A percentile compares a stretch with the other conserved stretches of the same genome.
These are phyloP conservation scores for Chloropsis hardwickii DNA, from an alignment of 2,113 vertebrate genomes.

Conservation along the genomic window DNA sequence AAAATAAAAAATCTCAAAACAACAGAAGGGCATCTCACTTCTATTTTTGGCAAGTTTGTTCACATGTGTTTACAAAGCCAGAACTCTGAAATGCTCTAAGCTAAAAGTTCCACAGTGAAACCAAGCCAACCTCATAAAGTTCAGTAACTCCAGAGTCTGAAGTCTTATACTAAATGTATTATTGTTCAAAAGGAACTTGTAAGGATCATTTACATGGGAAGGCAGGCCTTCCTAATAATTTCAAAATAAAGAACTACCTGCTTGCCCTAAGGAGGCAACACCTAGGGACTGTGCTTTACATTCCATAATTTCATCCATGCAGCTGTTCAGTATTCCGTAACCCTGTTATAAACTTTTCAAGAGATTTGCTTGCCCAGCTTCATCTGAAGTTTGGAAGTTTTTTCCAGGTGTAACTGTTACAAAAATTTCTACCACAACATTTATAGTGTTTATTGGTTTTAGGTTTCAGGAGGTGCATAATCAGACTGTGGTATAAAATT, in stretches of 20 bases:
- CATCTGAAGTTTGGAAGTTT: neutral
- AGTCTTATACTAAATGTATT: neutral
- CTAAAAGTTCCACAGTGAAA: constrained; percentile 21
- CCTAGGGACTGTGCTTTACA: neutral
- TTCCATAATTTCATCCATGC: neutral
- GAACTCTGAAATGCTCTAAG: constrained; percentile 9
- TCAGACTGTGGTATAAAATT: neutral
- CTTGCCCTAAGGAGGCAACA: neutral
- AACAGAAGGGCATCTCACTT: constrained; percentile 26
- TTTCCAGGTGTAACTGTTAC: neutral
- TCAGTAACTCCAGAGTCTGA: constrained; percentile 40
- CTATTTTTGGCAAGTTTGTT: constrained; percentile 51
- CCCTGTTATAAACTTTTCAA: neutral
- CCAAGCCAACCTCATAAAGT: constrained; percentile 31
- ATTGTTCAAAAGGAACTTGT: constrained; percentile 31
- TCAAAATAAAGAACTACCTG: constrained; percentile 9
- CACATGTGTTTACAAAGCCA: constrained; percentile 43
- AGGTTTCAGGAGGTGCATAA: neutral
- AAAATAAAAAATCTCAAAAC: neutral
- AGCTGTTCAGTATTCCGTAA: neutral
- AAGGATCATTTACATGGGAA: neutral
- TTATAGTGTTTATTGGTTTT: neutral
- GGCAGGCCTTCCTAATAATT: constrained; percentile 19
- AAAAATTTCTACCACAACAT: neutral
- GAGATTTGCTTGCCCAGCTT: neutral